Conservation (phyloP, 2,797 vertebrate species). For the Dallia pectoralis region DNA sequence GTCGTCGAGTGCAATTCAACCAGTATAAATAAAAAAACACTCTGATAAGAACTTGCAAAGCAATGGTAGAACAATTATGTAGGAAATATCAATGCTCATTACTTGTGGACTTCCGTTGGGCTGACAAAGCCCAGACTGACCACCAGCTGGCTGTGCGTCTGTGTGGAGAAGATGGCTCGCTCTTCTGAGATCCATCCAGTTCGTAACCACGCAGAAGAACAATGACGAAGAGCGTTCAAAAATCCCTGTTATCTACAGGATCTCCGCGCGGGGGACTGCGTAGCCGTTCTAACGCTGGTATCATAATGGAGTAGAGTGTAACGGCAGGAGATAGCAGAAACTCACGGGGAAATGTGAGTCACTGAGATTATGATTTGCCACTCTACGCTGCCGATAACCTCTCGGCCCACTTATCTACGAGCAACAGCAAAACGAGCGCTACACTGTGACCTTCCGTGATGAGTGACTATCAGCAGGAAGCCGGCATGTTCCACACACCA, state of each 20-base stretch:
- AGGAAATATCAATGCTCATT: conserved; percentile 17
- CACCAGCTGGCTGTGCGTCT: conserved; percentile 1
- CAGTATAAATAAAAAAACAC: conserved; percentile 1
- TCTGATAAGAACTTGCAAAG: conserved; percentile 9
- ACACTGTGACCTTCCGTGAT: conserved; percentile 12
- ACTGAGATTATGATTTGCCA: conserved; percentile 7
- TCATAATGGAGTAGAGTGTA: conserved; percentile 16
- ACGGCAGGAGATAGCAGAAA: background rate
- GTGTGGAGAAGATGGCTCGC: background rate
- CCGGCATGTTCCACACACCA: conserved; percentile 8
- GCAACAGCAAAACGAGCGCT: conserved; percentile 9
- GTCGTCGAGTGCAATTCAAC: background rate
- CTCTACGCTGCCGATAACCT: conserved; percentile 8
- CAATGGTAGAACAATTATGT: no score
- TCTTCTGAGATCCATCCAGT: background rate
- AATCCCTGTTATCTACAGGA: conserved; percentile 13
- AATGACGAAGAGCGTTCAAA: conserved; percentile 8
- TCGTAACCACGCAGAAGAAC: conserved; percentile 1
- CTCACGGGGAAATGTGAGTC: background rate
- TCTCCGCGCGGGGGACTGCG: conserved; percentile 4
- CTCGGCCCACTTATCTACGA: conserved; percentile 10
- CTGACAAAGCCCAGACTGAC: conserved; percentile 1
- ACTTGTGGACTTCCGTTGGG: background rate
- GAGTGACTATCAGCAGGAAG: conserved; percentile 20
- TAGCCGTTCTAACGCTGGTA: conserved; percentile 2